These are phyloP conservation scores for Sphenodon punctatus DNA, from an alignment of 2,797 vertebrate species.

Conservation along the genomic window DNA sequence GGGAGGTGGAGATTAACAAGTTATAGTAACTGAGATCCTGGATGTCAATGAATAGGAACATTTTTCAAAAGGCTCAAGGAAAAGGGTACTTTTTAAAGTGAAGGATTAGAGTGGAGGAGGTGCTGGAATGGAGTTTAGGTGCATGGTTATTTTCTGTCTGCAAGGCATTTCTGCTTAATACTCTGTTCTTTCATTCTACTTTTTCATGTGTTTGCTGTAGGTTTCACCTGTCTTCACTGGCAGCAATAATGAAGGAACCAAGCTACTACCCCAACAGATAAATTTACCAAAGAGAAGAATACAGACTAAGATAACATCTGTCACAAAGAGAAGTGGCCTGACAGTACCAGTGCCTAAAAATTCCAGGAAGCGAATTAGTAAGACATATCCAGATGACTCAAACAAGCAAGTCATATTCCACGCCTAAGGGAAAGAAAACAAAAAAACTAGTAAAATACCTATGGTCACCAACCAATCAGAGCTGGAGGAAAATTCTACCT, in stretches of 20 bases:
- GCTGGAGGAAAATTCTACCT: too few species aligned
- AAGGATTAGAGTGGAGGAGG: not conserved
- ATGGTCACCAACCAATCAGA: too few species aligned
- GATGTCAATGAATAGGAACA: not conserved
- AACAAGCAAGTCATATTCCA: too few species aligned
- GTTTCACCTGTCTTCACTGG: not conserved
- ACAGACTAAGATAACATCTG: too few species aligned
- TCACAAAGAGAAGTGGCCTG: too few species aligned
- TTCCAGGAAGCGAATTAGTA: too few species aligned
- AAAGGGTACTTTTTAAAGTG: not conserved
- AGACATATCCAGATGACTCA: too few species aligned
- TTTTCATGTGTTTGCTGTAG: not conserved
- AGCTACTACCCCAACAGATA: too few species aligned
- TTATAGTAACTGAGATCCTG: not conserved
- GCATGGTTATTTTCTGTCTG: not conserved
- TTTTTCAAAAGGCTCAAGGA: not conserved
- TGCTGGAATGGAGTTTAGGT: not conserved
- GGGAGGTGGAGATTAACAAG: conserved; percentile 24
- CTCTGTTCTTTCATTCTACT: not conserved
- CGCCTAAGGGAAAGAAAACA: too few species aligned
- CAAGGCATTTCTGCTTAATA: not conserved
- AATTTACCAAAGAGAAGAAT: too few species aligned
- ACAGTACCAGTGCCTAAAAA: too few species aligned
- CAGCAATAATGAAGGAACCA: conserved; percentile 11
- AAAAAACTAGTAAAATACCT: too few species aligned